Percentiles rank a stretch among this genome's conserved stretches.
These are phyloP conservation scores for Chaenogobius annularis DNA, from an alignment of 2,113 vertebrate genomes.

Conservation along the genomic window DNA sequence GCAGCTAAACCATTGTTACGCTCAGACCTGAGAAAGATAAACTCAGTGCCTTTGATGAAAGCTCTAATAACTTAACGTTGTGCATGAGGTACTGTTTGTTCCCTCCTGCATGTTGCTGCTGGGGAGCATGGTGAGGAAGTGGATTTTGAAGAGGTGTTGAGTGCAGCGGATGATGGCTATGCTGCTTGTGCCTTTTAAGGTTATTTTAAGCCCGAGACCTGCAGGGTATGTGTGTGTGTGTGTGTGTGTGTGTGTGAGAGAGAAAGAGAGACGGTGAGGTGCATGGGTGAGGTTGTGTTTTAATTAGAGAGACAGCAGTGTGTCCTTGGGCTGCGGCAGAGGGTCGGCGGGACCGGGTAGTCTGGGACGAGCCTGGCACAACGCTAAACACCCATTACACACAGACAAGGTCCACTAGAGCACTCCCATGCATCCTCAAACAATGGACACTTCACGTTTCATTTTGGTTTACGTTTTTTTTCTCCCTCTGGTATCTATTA, in stretches of 20 bases:
- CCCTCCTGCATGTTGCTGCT: slow-evolving; percentile 53
- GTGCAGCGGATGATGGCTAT: slow-evolving; percentile 62
- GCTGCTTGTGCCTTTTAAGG: slow-evolving; percentile 67
- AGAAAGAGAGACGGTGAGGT: slow-evolving; percentile 18
- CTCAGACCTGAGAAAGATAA: slow-evolving; percentile 48
- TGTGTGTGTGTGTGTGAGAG: slow-evolving; percentile 45
- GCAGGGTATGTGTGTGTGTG: slow-evolving; percentile 37
- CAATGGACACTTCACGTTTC: not conserved
- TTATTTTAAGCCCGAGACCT: slow-evolving; percentile 74
- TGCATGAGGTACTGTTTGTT: slow-evolving; percentile 46
- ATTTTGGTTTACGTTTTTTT: not conserved
- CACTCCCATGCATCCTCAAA: not conserved
- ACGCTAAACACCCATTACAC: slow-evolving; percentile 74
- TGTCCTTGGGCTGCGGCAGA: slow-evolving; percentile 75
- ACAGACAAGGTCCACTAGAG: slow-evolving; percentile 39
- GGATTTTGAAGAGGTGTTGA: slow-evolving; percentile 72
- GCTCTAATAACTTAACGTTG: slow-evolving; percentile 27
- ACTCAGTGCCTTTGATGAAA: slow-evolving; percentile 33
- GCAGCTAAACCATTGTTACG: slow-evolving; percentile 23
- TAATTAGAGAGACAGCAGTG: slow-evolving; percentile 76
- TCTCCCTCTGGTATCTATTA: too few species aligned
- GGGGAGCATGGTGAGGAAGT: slow-evolving; percentile 59
- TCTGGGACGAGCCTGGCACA: slow-evolving; percentile 68
- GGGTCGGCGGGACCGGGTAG: slow-evolving; percentile 70
- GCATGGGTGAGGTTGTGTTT: slow-evolving; percentile 64